phyloP scores from a whole-genome alignment of 2,888 invertebrate species.

The Agrochola litura region DNA sequence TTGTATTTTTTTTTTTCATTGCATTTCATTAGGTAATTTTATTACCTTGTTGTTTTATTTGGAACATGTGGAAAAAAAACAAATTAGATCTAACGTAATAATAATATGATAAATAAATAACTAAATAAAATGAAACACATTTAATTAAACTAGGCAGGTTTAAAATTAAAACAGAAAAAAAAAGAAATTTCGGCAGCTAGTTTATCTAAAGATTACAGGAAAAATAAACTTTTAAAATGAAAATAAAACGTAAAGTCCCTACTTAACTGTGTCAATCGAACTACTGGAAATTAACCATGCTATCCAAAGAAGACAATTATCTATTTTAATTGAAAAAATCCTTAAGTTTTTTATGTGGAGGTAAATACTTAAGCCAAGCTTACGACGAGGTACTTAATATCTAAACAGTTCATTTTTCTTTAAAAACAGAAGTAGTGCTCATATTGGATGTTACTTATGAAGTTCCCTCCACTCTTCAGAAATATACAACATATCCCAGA shows the following conservation, averaged over 20 bases:
- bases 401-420: background rate
- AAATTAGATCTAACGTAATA: background rate
- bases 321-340: background rate
- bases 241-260: background rate
- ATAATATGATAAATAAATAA: conserved; percentile 22
- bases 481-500: background rate
- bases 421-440: background rate
- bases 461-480: background rate
- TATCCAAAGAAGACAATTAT: background rate
- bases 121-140: background rate
- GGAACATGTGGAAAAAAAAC: background rate
- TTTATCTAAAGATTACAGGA: too few species aligned
- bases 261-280: background rate
- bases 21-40: background rate
- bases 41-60: background rate
- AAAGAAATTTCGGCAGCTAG: background rate
- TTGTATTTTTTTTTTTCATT: conserved; percentile 19
- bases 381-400: background rate
- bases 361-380: background rate
- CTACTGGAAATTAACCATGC: background rate
- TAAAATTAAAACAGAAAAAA: background rate
- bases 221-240: background rate
- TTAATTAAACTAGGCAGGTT: background rate
- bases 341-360: background rate
- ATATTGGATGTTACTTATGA: background rate